Percentiles rank a stretch among this genome's conserved stretches.
Conservation (phyloP, 2,113 vertebrate genomes). For the Tenebrosternarchus preto region DNA sequence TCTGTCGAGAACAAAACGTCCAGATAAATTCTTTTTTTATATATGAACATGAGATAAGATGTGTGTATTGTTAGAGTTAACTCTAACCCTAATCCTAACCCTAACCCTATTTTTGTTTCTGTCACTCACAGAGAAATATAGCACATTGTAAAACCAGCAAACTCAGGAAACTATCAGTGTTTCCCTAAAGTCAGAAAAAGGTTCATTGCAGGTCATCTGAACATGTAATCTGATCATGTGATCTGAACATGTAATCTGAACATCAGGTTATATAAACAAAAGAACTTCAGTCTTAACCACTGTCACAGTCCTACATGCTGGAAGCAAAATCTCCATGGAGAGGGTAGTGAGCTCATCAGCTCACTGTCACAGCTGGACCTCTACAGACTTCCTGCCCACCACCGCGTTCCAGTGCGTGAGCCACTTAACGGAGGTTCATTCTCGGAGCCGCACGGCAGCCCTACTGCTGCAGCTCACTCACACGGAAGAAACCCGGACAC, state of each 20-base stretch:
- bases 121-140: too few species aligned
- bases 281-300: background rate
- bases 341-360: background rate
- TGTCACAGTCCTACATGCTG: background rate
- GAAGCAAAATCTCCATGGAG: too few species aligned
- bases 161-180: too few species aligned
- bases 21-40: too few species aligned
- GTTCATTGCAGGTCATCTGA: background rate
- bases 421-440: conserved; percentile 3
- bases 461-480: background rate
- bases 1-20: too few species aligned
- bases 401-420: conserved; percentile 1
- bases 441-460: background rate
- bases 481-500: conserved; percentile 7
- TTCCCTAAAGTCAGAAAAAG: conserved; percentile 8
- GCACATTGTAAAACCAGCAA: too few species aligned
- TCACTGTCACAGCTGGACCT: background rate
- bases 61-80: too few species aligned
- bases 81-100: too few species aligned
- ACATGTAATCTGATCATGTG: conserved; percentile 4
- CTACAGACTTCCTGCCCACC: background rate
- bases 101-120: too few species aligned
- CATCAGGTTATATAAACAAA: background rate
- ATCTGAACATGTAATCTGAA: background rate
- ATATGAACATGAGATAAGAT: too few species aligned